A percentile compares a stretch with the other conserved stretches of the same genome.
Evolutionary conservation across 2,888 invertebrate species (phyloP).

Genomic region (Dendrolimus pini): DNA sequence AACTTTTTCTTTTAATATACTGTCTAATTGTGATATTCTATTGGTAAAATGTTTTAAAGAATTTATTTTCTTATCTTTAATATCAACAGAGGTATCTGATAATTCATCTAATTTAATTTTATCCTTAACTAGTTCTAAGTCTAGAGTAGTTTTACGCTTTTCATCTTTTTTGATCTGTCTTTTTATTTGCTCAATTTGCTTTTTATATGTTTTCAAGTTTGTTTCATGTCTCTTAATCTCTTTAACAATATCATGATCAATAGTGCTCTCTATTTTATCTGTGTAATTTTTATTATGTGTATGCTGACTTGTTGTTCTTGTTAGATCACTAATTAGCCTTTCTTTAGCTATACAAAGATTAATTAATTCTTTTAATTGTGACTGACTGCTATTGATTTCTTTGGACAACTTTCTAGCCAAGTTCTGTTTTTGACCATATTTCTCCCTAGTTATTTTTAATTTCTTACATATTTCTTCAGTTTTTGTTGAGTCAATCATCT

Average conservation of each 20-base stretch:
- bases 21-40: slow-evolving; percentile 81
- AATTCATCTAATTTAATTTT: slow-evolving; percentile 70
- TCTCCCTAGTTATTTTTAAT: slow-evolving; percentile 71
- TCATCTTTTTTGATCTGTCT: slow-evolving; percentile 85
- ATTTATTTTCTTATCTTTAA: slow-evolving; percentile 75
- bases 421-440: slow-evolving; percentile 67
- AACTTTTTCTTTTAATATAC: slow-evolving; percentile 82
- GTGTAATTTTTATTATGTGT: slow-evolving; percentile 56
- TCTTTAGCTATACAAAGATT: slow-evolving; percentile 81
- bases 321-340: slow-evolving; percentile 82
- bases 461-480: slow-evolving; percentile 68
- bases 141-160: slow-evolving; percentile 81
- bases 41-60: slow-evolving; percentile 80
- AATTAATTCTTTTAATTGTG: slow-evolving; percentile 84
- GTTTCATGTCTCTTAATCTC: slow-evolving; percentile 84
- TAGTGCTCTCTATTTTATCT: slow-evolving; percentile 77
- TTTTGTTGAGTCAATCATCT: slow-evolving; percentile 72
- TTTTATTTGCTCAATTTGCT: slow-evolving; percentile 84
- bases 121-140: slow-evolving; percentile 78
- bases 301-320: slow-evolving; percentile 48
- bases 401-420: slow-evolving; percentile 65
- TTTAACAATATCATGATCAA: slow-evolving; percentile 75
- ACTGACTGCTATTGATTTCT: slow-evolving; percentile 81
- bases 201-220: slow-evolving; percentile 84
- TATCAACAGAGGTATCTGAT: slow-evolving; percentile 66